Evolutionary conservation across 2,888 invertebrate genomes (phyloP), one percentile per base, ranked within the genome.

Genomic region (Drosophila cognata): DNA sequence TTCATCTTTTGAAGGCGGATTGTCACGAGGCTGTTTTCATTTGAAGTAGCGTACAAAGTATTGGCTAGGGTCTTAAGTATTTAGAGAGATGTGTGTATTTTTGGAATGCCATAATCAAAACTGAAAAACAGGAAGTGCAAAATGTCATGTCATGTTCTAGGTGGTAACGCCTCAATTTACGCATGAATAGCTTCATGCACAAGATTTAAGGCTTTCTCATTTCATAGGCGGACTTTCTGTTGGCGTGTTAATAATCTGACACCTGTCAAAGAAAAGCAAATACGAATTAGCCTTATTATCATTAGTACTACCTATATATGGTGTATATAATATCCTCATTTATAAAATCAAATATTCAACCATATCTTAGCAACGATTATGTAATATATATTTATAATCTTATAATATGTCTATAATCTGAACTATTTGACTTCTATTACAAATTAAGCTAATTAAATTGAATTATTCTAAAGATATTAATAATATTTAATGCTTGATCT

Each of bases 181-280:
- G 72, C 76, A 60, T 57, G 76, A 76, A 57, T 68, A 53, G 35
- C 21, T 58, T 38, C 51, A 21, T 25, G 1, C 31, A 50, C 29
- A n/a, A n/a, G n/a, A 25, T 29, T 21, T n/a, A 29, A 3, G 51
- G 43, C 43, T 51, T 31, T 66, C n/a, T 3, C 31, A 69, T 53
- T 52, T 31, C 51, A 43, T n/a, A 36, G 16, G 5, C 16, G 29
- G 18, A 13, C n/a, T 21, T 31, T 38, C 21, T 29, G 29, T 48
- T 50, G 31, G 38, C 65, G 51, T 51, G 59, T 28, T 6, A 11
- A 31, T 41, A 59, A 59, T 28, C 18, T 28, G 25, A 2, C n/a
- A 38, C 18, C 21, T 36, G 31, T 38, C 18, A 38, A 43, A 53
- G 16, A n/a, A 35, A 43, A n/a, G 8, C 13, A 28, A 25, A 53